Evolutionary conservation across 2,888 invertebrate species (phyloP), one percentile per base, ranked within the genome.

Genomic region (Acholoe squamosa): DNA sequence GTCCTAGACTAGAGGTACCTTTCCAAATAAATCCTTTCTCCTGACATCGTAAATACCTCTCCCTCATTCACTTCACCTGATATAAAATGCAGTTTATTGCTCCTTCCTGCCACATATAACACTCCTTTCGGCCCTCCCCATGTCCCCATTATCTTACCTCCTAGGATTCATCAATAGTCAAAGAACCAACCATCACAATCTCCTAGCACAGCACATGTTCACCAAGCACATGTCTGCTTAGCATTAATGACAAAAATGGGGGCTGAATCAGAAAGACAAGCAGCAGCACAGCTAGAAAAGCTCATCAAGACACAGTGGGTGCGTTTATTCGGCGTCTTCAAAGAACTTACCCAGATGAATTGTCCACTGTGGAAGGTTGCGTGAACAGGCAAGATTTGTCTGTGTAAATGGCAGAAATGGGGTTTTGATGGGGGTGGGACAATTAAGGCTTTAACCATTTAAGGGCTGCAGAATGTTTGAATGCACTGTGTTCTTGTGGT

Each of bases 321-420:
- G 5, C n/a, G 61, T 19, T n/a, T 19, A 61, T 61, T 61, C 61
- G 19, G 22, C 14, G 3, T 19, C 61, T n/a, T 61, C 61, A 61
- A 61, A 61, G 61, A 3, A 19, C n/a, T 19, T n/a, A 3, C 1
- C 61, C 19, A 61, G 61, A 61, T 61, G 61, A n/a, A 71, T 71
- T 28, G 31, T 28, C 71, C 31, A 71, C 71, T n/a, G 14, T 71
- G 25, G 71, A 14, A 25, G 14, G 71, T 71, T 71, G 71, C 71
- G 71, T 71, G 71, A 71, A 71, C 71, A 71, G 28, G 25, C n/a
- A 1, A 31, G 28, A 71, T 71, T 71, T 71, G 71, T 71, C 71
- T 71, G 71, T 28, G 16, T 28, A 43, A 43, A 7, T 3, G 43
- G 43, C 10, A 10, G 5, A 3, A 43, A n/a, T n/a, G 43, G 43